Conservation (phyloP, 2,888 invertebrate genomes). For the Coenonympha arcania region DNA sequence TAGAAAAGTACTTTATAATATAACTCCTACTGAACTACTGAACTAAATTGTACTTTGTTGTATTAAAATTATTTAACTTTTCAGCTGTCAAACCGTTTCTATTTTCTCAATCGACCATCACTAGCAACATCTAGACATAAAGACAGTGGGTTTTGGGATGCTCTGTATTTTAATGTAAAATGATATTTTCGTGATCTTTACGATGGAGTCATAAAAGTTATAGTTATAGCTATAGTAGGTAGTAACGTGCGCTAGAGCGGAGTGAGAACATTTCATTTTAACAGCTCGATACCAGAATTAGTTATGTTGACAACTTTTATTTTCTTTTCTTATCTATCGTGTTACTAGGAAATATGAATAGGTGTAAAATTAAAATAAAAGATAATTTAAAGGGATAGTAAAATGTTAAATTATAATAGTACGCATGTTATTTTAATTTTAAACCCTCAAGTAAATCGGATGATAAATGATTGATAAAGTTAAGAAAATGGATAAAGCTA, state of each 20-base stretch:
- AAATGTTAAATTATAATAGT: too few relatives aligned
- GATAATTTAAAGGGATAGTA: background rate
- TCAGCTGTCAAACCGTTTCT: background rate
- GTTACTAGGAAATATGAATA: background rate
- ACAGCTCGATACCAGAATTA: conserved; percentile 3
- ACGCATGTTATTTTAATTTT: too few relatives aligned
- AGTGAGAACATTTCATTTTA: conserved; percentile 7
- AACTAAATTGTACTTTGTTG: too few relatives aligned
- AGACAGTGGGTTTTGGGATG: conserved; percentile 20
- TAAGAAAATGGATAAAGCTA: too few relatives aligned
- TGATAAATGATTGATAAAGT: too few relatives aligned
- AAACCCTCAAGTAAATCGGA: too few relatives aligned
- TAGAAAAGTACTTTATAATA: too few relatives aligned
- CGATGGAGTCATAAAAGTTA: conserved; percentile 24
- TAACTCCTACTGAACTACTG: too few relatives aligned
- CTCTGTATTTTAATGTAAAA: conserved; percentile 27
- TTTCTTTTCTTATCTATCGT: conserved; percentile 2
- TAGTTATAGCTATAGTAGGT: conserved; percentile 1
- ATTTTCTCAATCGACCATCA: background rate
- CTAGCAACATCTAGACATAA: conserved; percentile 17
- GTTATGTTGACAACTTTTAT: conserved; percentile 12
- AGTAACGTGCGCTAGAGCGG: too few relatives aligned
- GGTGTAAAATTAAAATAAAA: too few relatives aligned
- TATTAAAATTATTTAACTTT: background rate
- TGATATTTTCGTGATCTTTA: conserved; percentile 31